Conservation (phyloP, 2,113 vertebrate species). For the Acanthochromis polyacanthus region DNA sequence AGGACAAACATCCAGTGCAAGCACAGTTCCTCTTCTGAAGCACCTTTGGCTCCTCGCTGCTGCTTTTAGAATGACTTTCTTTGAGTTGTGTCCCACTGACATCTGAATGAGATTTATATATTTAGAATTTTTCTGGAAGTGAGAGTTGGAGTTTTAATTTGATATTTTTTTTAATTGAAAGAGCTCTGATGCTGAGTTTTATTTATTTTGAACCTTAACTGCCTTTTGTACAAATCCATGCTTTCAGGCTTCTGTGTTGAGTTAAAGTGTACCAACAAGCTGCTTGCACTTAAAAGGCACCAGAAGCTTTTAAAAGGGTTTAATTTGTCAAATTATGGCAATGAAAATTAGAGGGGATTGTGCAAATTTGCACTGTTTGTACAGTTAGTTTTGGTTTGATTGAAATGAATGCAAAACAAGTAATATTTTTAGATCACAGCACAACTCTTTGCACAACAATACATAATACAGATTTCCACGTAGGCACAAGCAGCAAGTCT, state of each 20-base stretch:
- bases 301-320: neutral
- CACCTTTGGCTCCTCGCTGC: conserved; percentile 18
- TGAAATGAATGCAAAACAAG: neutral
- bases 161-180: conserved; percentile 3
- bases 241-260: neutral
- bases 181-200: neutral
- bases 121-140: neutral
- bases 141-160: conserved; percentile 11
- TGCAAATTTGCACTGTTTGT: too few species aligned
- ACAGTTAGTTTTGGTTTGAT: neutral
- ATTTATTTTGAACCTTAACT: conserved; percentile 8
- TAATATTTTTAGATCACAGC: neutral
- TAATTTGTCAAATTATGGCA: neutral
- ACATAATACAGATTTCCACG: neutral
- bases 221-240: conserved; percentile 1
- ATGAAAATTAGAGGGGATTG: neutral
- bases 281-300: neutral
- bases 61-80: conserved; percentile 17
- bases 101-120: conserved; percentile 10
- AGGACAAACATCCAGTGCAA: conserved; percentile 49
- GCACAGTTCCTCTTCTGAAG: conserved; percentile 22
- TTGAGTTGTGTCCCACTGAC: conserved; percentile 1
- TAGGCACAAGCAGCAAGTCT: conserved; percentile 6
- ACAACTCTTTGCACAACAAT: neutral
- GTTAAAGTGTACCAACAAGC: neutral